phyloP scores from a whole-genome alignment of 2,113 vertebrate species.

The Charina bottae region DNA sequence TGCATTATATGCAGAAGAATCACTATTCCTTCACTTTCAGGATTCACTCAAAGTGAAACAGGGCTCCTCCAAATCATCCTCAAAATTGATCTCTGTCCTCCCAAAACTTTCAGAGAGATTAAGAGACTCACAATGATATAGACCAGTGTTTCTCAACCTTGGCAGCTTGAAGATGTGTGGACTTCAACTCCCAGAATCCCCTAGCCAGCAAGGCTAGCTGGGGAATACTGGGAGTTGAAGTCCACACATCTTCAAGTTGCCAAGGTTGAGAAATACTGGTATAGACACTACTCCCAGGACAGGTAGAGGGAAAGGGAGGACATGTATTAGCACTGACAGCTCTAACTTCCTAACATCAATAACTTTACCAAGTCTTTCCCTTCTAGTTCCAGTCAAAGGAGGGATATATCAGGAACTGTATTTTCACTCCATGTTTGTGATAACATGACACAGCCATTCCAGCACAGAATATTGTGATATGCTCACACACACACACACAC shows the following conservation, averaged over 20 bases:
- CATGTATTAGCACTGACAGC: not conserved
- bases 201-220: too few species aligned
- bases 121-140: not conserved
- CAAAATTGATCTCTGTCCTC: not conserved
- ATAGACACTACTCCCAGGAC: not conserved
- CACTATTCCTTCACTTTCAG: not conserved
- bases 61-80: not conserved
- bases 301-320: not conserved
- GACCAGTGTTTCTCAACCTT: too few species aligned
- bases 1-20: not conserved
- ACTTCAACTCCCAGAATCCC: too few species aligned
- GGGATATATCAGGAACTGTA: not conserved
- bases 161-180: too few species aligned
- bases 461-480: not conserved
- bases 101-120: not conserved
- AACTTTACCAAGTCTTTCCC: not conserved
- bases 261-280: too few species aligned
- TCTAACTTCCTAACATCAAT: not conserved
- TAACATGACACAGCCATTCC: not conserved
- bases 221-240: too few species aligned
- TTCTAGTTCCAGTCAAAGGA: not conserved
- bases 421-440: not conserved
- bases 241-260: too few species aligned
- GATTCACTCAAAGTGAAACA: not conserved
- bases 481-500: not conserved